Evolutionary conservation across 30 jellyfish, hydroid and myxozoan genomes (phyloP).

Genomic region (Sanderia malayensis): DNA sequence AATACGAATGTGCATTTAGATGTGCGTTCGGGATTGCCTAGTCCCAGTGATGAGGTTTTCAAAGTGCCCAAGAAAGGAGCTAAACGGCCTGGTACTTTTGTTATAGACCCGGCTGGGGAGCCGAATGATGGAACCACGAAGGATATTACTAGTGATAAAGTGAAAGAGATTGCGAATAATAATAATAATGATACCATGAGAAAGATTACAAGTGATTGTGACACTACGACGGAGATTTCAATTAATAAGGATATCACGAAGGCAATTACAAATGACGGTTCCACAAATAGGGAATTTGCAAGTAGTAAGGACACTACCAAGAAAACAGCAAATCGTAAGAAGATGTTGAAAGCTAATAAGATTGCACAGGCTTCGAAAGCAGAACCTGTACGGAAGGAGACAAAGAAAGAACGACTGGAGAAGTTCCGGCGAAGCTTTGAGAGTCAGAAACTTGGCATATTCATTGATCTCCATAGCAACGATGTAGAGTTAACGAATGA

Average conservation of each 20-base stretch:
- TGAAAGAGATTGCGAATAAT: not conserved
- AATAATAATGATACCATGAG: not conserved
- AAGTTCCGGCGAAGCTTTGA: constrained; percentile 48
- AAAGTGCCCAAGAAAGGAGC: not conserved
- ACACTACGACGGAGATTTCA: not conserved
- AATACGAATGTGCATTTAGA: too few species aligned
- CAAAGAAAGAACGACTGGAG: constrained; percentile 17
- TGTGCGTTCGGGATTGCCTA: too few species aligned
- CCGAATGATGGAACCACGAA: constrained; percentile 1
- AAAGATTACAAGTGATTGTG: not conserved
- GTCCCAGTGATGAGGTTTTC: not conserved
- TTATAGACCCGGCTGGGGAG: not conserved
- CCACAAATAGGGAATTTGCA: not conserved
- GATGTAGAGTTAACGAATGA: not conserved
- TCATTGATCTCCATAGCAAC: constrained; percentile 25
- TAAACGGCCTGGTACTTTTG: constrained; percentile 16
- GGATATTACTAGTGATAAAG: not conserved
- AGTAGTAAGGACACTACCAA: too few species aligned
- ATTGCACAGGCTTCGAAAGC: too few species aligned
- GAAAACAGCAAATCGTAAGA: not conserved
- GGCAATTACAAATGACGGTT: not conserved
- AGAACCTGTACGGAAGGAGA: not conserved
- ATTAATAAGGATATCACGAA: not conserved
- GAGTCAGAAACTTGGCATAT: constrained; percentile 40
- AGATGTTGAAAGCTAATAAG: too few species aligned